Conservation (phyloP, 1,140 invertebrate genomes). For the Caenorhabditis tropicalis region DNA sequence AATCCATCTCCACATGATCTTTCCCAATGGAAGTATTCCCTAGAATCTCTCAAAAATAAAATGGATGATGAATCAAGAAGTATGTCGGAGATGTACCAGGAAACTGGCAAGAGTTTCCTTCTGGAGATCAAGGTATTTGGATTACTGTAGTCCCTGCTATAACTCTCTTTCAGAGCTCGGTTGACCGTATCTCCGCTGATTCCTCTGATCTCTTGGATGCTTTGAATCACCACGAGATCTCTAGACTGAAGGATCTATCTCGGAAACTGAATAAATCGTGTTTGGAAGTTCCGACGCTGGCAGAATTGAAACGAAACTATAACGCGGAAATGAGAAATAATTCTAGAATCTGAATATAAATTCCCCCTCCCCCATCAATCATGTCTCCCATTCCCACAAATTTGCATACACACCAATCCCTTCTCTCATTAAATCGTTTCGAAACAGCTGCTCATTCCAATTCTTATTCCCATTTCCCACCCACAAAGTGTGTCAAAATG, state of each 20-base stretch:
- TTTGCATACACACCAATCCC: constrained; percentile 19
- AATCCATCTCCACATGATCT: neutral
- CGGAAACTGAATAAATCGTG: neutral
- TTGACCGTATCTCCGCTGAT: neutral
- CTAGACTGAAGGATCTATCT: neutral
- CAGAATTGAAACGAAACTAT: neutral
- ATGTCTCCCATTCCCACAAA: neutral
- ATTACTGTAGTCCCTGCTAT: neutral
- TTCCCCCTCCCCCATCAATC: neutral
- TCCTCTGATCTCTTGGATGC: neutral
- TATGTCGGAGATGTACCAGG: neutral
- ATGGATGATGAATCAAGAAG: neutral
- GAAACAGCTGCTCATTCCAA: neutral
- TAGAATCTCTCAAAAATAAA: neutral
- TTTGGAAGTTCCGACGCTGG: neutral
- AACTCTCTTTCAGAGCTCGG: neutral
- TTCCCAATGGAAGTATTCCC: neutral
- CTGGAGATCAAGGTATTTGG: neutral
- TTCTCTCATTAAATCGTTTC: neutral
- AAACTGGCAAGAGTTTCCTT: neutral
- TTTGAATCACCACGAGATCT: neutral
- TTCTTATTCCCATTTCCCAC: neutral
- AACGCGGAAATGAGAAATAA: neutral
- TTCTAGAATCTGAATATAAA: neutral
- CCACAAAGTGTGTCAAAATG: constrained; percentile 27